Evolutionary conservation across 2,888 invertebrate species (phyloP).

Genomic region (Drosophila flavopinicola): DNA sequence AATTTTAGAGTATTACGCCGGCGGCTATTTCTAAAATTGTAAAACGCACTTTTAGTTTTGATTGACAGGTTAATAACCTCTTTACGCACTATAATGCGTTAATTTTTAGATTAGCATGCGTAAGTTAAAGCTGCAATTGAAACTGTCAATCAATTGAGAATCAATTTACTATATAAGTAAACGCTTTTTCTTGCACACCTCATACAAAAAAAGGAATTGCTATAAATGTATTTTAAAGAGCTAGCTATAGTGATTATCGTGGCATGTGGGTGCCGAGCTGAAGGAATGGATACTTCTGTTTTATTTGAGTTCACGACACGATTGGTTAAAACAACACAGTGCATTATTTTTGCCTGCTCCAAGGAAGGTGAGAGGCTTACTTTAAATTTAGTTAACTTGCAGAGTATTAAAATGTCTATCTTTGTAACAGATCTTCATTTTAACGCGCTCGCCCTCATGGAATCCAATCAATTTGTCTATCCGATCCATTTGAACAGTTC

Average conservation of each 20-base stretch:
- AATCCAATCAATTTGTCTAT: slow-evolving; percentile 58
- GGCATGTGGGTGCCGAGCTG: neutral
- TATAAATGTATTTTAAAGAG: slow-evolving; percentile 23
- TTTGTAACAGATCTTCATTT: slow-evolving; percentile 36
- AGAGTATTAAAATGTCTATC: neutral
- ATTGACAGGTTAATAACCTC: slow-evolving; percentile 20
- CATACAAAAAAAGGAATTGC: neutral
- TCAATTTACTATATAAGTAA: slow-evolving; percentile 34
- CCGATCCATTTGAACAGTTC: slow-evolving; percentile 50
- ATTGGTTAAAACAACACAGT: slow-evolving; percentile 60
- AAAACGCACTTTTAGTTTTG: neutral
- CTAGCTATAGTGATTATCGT: slow-evolving; percentile 8
- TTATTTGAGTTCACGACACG: slow-evolving; percentile 59
- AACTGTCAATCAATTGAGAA: slow-evolving; percentile 47
- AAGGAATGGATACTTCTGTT: slow-evolving; percentile 44
- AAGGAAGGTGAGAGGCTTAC: slow-evolving; percentile 50
- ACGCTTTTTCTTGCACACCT: too few species aligned
- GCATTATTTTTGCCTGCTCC: slow-evolving; percentile 69
- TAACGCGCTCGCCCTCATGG: slow-evolving; percentile 38
- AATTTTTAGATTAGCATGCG: slow-evolving; percentile 26
- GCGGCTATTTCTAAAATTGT: neutral
- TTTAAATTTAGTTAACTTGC: neutral
- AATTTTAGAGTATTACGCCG: neutral
- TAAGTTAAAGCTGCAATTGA: slow-evolving; percentile 35
- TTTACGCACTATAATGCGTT: slow-evolving; percentile 18